These are phyloP conservation scores for Zeugodacus cucurbitae DNA, from an alignment of 1,140 invertebrate species.

Conservation along the genomic window DNA sequence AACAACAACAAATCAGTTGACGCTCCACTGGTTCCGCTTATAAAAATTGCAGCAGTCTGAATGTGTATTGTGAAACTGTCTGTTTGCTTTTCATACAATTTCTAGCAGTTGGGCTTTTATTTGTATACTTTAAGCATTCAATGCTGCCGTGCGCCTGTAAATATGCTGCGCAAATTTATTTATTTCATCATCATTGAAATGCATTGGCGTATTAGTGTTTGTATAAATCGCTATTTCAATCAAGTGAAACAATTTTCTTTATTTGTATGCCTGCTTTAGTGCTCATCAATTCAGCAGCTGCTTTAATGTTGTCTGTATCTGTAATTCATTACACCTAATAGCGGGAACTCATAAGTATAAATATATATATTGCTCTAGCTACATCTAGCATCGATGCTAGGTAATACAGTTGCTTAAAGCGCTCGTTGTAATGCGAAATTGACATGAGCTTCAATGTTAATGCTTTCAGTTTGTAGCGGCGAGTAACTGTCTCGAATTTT, in stretches of 20 bases:
- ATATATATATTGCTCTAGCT: too few relatives aligned
- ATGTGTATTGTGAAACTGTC: not conserved
- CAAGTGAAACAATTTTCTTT: not conserved
- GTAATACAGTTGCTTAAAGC: not conserved
- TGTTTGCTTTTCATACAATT: slow-evolving; percentile 30
- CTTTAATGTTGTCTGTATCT: not conserved
- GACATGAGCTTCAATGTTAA: not conserved
- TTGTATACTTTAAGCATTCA: not conserved
- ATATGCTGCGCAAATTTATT: slow-evolving; percentile 12
- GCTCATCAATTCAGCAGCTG: not conserved
- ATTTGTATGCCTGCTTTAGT: not conserved
- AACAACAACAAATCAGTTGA: not conserved
- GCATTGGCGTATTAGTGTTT: slow-evolving; percentile 32
- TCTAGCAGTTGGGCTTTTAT: not conserved
- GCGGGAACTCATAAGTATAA: not conserved
- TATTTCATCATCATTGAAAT: slow-evolving; percentile 1
- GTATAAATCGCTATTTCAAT: not conserved
- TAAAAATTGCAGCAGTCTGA: not conserved
- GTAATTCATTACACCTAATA: not conserved
- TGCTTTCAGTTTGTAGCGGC: not conserved
- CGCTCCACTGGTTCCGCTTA: not conserved
- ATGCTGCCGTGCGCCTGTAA: not conserved
- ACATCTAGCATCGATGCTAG: not conserved
- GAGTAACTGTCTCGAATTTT: not conserved
- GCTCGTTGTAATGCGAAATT: not conserved